Evolutionary conservation across 1,140 invertebrate genomes (phyloP), one percentile per base, ranked within the genome.

Genomic region (Magallana gigas): DNA sequence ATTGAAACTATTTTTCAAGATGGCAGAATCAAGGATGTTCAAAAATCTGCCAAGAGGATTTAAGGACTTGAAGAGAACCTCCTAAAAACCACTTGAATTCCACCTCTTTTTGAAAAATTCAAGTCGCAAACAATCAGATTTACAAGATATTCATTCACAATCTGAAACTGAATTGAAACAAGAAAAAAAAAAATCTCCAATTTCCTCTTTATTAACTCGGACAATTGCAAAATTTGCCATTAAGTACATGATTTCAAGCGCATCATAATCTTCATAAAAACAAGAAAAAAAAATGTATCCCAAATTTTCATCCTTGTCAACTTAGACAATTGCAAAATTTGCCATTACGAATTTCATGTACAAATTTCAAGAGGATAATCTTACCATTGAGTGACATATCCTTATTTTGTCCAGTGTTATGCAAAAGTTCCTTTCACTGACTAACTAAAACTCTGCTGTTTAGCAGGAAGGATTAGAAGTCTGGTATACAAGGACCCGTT

Each of bases 301-400:
- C 36, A 29, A 36, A 71, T 71, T 12, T 71, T 71, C 18, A 71
- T 36, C 68, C 23, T 71, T 29, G 23, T 36, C 29, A 2, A 71
- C 9, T 29, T 8, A 71, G 36, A 29, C 36, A 71, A 71, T 36
- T 29, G 18, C 68, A 23, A 36, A 71, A 71, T 29, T 71, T 29
- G 36, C 68, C 68, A 71, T 71, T 23, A 71, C 14, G 68, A 29
- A 29, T 29, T 29, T 71, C 8, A 71, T 11, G 7, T 71, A 29
- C 18, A 12, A 71, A 71, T 71, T 71, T 71, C 68, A 36, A 71
- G 23, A 36, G 68, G 68, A 23, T 71, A 29, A 29, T 9, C 68
- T 71, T 71, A 29, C 68, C 68, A 71, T 5, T 71, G 68, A 71
- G 68, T 71, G 68, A 71, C 68, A 71, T 71, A 71, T 71, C 68